Evolutionary conservation across 2,113 vertebrate species (phyloP), one percentile per base, ranked within the genome.

Genomic region (Eudyptes chrysolophus): DNA sequence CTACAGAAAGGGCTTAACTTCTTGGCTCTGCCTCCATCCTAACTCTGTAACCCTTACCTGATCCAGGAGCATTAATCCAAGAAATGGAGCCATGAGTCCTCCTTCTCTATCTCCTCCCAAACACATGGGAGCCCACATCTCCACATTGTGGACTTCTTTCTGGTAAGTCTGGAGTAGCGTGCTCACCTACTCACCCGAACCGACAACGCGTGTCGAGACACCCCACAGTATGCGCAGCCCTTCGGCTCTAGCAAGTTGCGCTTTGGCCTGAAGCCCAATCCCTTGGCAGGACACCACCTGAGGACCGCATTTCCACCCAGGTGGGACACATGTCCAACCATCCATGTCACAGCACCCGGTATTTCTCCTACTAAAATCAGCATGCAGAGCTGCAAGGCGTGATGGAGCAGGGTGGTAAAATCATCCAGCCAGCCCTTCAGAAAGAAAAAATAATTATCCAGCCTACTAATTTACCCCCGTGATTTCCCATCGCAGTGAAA

Each of bases 191-290:
- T 7, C 13, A 32, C 30, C 36, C 16, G 36, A 60, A 38, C 5
- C 0, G 5, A 7, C 24, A 44, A 7, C 18, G 15, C 1, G 0
- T 2, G 13, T 18, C 6, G 40, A 52, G 30, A 24, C 51, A 57
- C 21, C 25, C 44, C 49, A 12, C 0, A 0, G 58, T 36, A 65
- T 0, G 0, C 4, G 2, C 29, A 60, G 32, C 34, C 46, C 48
- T 77, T 55, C 17, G 9, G 51, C 30, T 49, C 36, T 11, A 84
- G 21, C 34, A 24, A 75, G 42, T 42, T 42, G 14, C 42, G 14
- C 42, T 42, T 42, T 42, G 42, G 42, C 42, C 42, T 42, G 42
- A 42, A 42, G 36, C 16, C 51, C 61, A 42, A 5, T 6, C 26
- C 38, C 40, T 48, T 26, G 54, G 19, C 68, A 46, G 29, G 34